Base-by-base conservation (phyloP, 2,888 invertebrate genomes). In the Argynnis bischoffii region DNA sequence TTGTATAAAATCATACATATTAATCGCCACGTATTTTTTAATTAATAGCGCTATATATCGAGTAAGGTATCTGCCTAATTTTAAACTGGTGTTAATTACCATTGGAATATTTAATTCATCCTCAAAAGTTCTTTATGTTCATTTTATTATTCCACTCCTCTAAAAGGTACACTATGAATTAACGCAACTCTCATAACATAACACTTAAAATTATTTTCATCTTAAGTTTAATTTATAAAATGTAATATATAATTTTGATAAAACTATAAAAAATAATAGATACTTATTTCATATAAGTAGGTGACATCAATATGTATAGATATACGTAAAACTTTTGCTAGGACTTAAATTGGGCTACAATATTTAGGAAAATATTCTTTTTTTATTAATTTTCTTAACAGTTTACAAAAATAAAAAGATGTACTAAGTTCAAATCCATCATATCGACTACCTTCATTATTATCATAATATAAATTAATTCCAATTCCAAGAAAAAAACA, bases 31-130 rank as follows among this genome's bases (percentile, higher is more conserved):
- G 11, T 41, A 41, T 41, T 41, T 41, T 41, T 41, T 15, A 18
- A 35, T 41, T 18, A 21, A 41, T 61, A 66, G 55, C 50, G 35
- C 54, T 41, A 48, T 21, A 60, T n/a, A 50, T 63, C 55, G 2
- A 21, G 55, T 66, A 54, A 50, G n/a, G 14, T 5, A 21, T 41
- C 13, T 0, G 3, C 59, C 26, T 66, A 60, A 35, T 11, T 47
- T 15, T 41, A 66, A 55, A 69, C 63, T 56, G 66, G 66, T 66
- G 53, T 56, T 54, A n/a, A 63, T 65, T 53, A 63, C 41, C 18
- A 60, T 64, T 64, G 47, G 21, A 55, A 60, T 60, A 64, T 60
- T 67, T 51, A 69, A 71, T 71, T 60, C 69, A 71, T 69, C 60
- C 55, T 59, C 47, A 55, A 60, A 48, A 65, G 41, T 51, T 65